Base-by-base conservation (phyloP, 35 echinoderm and acorn worm species). In the Apostichopus japonicus region DNA sequence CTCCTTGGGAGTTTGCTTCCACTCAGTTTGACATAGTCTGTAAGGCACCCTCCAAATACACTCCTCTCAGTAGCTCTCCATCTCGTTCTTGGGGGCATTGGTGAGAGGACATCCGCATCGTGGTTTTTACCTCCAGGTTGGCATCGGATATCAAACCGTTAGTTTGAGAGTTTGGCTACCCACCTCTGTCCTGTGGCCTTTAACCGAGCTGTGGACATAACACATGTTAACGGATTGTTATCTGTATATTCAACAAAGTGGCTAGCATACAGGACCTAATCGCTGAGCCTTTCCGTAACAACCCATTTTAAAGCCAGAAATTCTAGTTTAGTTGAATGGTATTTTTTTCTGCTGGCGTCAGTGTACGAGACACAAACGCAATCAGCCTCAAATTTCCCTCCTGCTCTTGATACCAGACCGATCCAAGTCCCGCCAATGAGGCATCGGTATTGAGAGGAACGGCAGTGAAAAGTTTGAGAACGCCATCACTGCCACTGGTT, bases 321-420 rank as follows among this genome's bases (percentile, higher is more conserved):
- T 84, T 95, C 86, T 11, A 95, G 54, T 72, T 95, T 95, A 6
- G 84, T 83, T 62, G 92, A 93, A 72, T 91, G 88, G 10, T n/a
- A 16, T n/a, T 72, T 14, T 72, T 95, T 83, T 92, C 94, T 16
- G 94, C 94, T 13, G 67, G 65, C 19, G 51, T 95, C 15, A 95
- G 55, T 0, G 94, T 92, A 6, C 94, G 24, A 2, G 90, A 95
- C 1, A 23, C 94, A 92, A 92, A 95, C 44, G 77, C 91, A 70
- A 90, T 95, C 16, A 93, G 56, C 21, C 55, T 78, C 24, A 91
- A 10, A 6, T 9, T 4, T 57, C 56, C 56, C 9, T 57, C 44
- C 9, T 52, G 24, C 33, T 83, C 33, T 44, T 55, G 79, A 53
- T 84, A 61, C 55, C 59, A 53, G 84, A 70, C 24, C 57, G 92